A percentile compares a stretch with the other conserved stretches of the same genome.
Conservation (phyloP, 2,797 vertebrate species). For the Scyliorhinus canicula region DNA sequence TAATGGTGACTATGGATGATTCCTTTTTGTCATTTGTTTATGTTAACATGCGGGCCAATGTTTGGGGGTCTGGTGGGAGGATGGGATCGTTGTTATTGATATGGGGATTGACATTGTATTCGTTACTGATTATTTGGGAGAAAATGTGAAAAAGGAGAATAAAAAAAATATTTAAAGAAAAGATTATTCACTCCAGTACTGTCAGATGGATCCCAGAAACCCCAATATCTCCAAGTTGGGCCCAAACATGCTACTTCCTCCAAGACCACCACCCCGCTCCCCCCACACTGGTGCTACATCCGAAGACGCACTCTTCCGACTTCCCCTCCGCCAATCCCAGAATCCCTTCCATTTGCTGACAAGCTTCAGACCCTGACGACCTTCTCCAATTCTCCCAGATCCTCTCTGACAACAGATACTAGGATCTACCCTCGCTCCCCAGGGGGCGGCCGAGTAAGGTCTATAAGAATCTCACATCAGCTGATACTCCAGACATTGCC, state of each 20-base stretch:
- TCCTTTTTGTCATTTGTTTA: no score
- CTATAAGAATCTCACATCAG: background rate
- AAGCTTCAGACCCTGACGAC: background rate
- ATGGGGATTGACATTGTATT: no score
- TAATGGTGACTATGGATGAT: no score
- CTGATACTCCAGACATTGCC: background rate
- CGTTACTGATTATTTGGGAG: no score
- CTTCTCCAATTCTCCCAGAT: background rate
- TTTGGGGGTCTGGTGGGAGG: no score
- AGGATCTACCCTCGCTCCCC: background rate
- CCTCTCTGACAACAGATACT: background rate
- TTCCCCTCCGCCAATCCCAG: background rate
- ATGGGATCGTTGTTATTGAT: no score
- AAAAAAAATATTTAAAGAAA: no score
- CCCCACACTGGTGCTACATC: background rate
- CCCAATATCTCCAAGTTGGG: background rate
- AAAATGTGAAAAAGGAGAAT: no score
- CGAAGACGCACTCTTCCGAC: background rate
- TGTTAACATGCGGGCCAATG: no score
- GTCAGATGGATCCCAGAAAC: no score
- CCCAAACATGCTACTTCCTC: background rate
- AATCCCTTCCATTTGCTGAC: background rate
- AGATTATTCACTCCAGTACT: no score
- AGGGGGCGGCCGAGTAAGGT: background rate
- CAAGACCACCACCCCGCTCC: no score